Percentiles rank a stretch among this genome's conserved stretches.
phyloP scores from a whole-genome alignment of 2,113 vertebrate species.

The Chloropsis cyanopogon region DNA sequence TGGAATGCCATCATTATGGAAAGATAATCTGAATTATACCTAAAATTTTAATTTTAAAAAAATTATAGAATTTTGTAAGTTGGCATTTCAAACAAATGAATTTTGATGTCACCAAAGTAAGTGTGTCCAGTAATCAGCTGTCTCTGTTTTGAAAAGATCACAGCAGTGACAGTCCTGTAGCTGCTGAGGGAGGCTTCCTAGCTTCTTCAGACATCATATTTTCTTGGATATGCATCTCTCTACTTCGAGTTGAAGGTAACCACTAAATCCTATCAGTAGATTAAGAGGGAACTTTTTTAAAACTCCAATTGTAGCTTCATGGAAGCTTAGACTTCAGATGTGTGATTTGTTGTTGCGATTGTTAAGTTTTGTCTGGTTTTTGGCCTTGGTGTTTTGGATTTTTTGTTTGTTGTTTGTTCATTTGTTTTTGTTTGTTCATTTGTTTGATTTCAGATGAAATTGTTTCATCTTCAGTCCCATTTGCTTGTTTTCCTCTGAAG shows the following conservation, averaged over 20 bases:
- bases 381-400: accelerated
- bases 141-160: background rate
- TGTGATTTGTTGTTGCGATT: background rate
- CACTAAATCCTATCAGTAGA: background rate
- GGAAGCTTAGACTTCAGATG: background rate
- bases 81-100: background rate
- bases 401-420: background rate
- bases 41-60: background rate
- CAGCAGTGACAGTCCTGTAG: background rate
- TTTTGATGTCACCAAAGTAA: background rate
- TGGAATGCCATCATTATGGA: background rate
- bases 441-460: background rate
- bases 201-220: background rate
- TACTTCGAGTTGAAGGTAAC: background rate
- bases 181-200: background rate
- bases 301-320: background rate
- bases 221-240: background rate
- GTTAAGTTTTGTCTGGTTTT: background rate
- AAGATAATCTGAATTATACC: background rate
- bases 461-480: background rate
- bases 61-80: background rate
- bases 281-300: background rate
- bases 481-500: background rate
- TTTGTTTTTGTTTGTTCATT: background rate
- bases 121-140: background rate